Conservation (phyloP, 2,113 vertebrate species). For the Hoplias malabaricus region DNA sequence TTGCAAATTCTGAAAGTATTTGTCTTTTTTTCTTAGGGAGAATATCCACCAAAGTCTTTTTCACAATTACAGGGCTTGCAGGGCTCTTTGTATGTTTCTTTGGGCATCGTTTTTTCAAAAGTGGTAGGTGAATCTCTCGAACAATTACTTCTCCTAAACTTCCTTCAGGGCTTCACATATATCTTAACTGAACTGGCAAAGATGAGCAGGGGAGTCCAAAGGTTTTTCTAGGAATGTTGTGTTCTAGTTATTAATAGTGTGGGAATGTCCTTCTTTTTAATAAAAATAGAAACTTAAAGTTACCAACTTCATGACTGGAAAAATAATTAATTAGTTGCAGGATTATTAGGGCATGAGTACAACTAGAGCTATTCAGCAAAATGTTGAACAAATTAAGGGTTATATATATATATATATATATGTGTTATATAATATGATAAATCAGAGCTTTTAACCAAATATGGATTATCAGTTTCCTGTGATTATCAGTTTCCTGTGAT, state of each 20-base stretch:
- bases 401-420: no score
- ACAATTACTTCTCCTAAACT: neutral
- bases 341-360: neutral
- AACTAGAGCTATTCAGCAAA: neutral
- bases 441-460: neutral
- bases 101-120: conserved; percentile 94
- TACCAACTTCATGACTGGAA: neutral
- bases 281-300: neutral
- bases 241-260: neutral
- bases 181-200: neutral
- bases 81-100: conserved; percentile 90
- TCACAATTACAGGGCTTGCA: conserved; percentile 80
- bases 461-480: neutral
- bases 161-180: neutral
- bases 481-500: neutral
- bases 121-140: conserved; percentile 73
- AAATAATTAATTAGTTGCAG: neutral
- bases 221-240: neutral
- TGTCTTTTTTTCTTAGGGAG: conserved; percentile 70
- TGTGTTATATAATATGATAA: neutral
- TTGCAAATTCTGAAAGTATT: neutral
- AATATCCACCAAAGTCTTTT: conserved; percentile 86
- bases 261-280: neutral
- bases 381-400: no score
- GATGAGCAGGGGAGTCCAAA: neutral